A percentile compares a stretch with the other conserved stretches of the same genome.
Conservation (phyloP, 2,797 vertebrate genomes). For the Danio tinwini region DNA sequence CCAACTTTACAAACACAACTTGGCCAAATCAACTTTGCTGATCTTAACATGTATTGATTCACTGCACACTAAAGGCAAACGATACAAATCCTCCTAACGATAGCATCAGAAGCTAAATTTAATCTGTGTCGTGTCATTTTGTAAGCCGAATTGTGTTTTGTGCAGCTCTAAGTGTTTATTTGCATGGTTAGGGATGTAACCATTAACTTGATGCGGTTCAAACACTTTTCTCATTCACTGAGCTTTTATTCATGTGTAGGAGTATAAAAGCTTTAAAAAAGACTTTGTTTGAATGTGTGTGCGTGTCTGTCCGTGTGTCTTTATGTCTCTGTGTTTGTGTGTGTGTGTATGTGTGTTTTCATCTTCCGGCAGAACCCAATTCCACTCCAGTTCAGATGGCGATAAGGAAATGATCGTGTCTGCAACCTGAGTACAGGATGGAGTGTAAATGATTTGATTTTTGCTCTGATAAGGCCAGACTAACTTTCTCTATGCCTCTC, state of each 20-base stretch:
- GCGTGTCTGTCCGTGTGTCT: constrained; percentile 23
- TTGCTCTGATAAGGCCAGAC: not conserved
- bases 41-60: too few species aligned
- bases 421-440: constrained; percentile 5
- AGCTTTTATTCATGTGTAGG: not conserved
- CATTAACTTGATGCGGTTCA: not conserved
- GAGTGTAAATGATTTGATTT: not conserved
- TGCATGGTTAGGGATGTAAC: not conserved
- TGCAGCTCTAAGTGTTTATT: not conserved
- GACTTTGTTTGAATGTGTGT: constrained; percentile 25
- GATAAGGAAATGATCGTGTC: constrained; percentile 13
- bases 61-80: too few species aligned
- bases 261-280: not conserved
- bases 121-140: not conserved
- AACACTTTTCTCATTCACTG: not conserved
- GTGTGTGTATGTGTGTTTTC: constrained; percentile 14
- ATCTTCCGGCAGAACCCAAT: not conserved
- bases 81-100: not conserved
- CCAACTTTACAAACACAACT: too few species aligned
- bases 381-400: not conserved
- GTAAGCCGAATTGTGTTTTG: constrained; percentile 2
- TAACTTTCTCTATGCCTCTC: not conserved
- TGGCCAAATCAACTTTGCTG: too few species aligned
- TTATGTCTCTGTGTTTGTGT: too few species aligned
- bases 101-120: not conserved